These are phyloP conservation scores for Drosophila auraria DNA, from an alignment of 1,140 invertebrate species.

Conservation along the genomic window DNA sequence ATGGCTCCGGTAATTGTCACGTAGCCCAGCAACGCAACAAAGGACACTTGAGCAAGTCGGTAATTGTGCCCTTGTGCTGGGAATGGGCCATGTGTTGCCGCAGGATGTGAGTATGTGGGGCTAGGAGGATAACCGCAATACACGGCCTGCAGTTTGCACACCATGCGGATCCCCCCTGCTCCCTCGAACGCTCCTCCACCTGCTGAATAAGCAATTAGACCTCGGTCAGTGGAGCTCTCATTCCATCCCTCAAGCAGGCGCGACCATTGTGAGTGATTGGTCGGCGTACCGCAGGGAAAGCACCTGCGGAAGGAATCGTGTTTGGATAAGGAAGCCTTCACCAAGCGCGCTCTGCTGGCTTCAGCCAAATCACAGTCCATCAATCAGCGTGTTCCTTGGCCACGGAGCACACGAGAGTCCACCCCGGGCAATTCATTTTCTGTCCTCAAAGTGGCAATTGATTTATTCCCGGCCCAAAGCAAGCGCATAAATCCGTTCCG, in stretches of 20 bases:
- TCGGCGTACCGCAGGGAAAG: slow-evolving; percentile 6
- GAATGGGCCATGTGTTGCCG: neutral
- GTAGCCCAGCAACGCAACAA: slow-evolving; percentile 36
- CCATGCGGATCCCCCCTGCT: neutral
- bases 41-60: slow-evolving; percentile 22
- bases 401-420: neutral
- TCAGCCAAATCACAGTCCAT: slow-evolving; percentile 16
- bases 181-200: too few relatives aligned
- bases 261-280: slow-evolving; percentile 24
- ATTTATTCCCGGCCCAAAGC: slow-evolving; percentile 15
- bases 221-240: neutral
- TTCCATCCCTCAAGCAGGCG: neutral
- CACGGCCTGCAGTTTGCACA: neutral
- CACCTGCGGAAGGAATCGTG: neutral
- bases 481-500: neutral
- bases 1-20: slow-evolving; percentile 65
- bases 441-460: slow-evolving; percentile 34
- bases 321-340: too few relatives aligned
- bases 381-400: slow-evolving; percentile 12
- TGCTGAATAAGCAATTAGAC: slow-evolving; percentile 16
- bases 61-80: neutral
- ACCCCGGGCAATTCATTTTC: slow-evolving; percentile 27
- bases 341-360: neutral
- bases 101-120: neutral
- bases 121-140: neutral